Evolutionary conservation across 1,140 invertebrate genomes (phyloP), one percentile per base, ranked within the genome.

Genomic region (Diachasma alloeum): DNA sequence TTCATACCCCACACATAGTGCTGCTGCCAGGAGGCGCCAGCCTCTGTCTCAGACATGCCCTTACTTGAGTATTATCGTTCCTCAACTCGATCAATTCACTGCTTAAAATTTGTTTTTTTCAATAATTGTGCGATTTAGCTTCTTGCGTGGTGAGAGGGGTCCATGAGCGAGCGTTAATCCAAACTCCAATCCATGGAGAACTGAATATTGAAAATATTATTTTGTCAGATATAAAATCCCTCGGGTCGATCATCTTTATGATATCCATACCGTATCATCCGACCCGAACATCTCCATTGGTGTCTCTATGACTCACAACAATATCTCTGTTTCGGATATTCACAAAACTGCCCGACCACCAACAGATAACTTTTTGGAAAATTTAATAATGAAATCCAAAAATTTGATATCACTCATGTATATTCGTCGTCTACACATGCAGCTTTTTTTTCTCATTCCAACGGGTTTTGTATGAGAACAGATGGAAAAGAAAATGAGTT

Each of bases 11-110:
- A 87, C 39, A 80, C 81, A 70, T 87, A 86, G 26, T 87, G 83
- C 22, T 87, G 86, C 39, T 88, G 87, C 87, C 87, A 88, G 13
- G 86, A 87, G 71, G 81, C 76, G 11, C 79, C 80, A 15, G 84
- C 79, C 59, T 84, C 81, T 67, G 79, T 36, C 72, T 79, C 76
- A 26, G 80, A 75, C 85, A 85, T 84, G 11, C 79, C 80, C 69
- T 82, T 78, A 70, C 10, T 69, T 24, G 24, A 4, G 26, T 66
- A 36, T 37, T 73, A 8, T 70, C 66, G 9, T 66, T 42, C 13
- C 39, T 42, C 13, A 13, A 68, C 5, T 67, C 66, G 53, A 13
- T 56, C 72, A 39, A 68, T 48, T 66, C 13, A 36, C 17, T 53
- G 11, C 26, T 66, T 39, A 22, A 31, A 31, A 31, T 72, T 66